Evolutionary conservation across 2,888 invertebrate genomes (phyloP), one percentile per base, ranked within the genome.

Genomic region (Electrophaes corylata): DNA sequence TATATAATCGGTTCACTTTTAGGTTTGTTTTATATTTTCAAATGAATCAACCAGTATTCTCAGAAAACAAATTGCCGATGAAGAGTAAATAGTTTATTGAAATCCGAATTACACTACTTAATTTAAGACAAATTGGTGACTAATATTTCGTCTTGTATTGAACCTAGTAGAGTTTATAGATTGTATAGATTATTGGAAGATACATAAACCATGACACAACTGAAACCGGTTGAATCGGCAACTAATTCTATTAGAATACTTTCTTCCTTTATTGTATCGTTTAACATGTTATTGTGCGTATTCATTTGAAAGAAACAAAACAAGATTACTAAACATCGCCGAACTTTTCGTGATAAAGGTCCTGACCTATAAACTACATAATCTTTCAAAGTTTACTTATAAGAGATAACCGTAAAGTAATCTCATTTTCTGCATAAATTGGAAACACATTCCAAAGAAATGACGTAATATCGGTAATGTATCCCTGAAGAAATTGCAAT

Each of bases 401-500:
- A 40, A 54, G 19, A 44, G 19, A 52, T 58, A 53, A 20, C 37
- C 58, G 26, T 50, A 40, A 50, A 55, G 39, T n/a, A 40, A 20
- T 49, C 20, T 18, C 26, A 33, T 40, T 43, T 48, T 50, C 39
- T 54, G 54, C 59, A 55, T 51, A 55, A 51, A 47, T 47, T 29
- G 49, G 39, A 51, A 47, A 47, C 47, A 39, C 51, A 64, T 48
- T 60, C 57, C 48, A 61, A 55, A 37, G 49, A 58, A 54, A 49
- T 51, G 52, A 51, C 43, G 54, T 65, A 52, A 60, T 57, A 65
- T 60, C 50, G 55, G 55, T 65, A 59, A 60, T 64, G 55, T 60
- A 60, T 61, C 65, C 57, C 60, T 62, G 57, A 64, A 62, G 68
- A 60, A 70, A 73, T 72, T 72, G 71, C 69, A 69, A 71, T 71